A percentile compares a stretch with the other conserved stretches of the same genome.
phyloP scores from a whole-genome alignment of 2,888 invertebrate species.

The Clistopyga incitator region DNA sequence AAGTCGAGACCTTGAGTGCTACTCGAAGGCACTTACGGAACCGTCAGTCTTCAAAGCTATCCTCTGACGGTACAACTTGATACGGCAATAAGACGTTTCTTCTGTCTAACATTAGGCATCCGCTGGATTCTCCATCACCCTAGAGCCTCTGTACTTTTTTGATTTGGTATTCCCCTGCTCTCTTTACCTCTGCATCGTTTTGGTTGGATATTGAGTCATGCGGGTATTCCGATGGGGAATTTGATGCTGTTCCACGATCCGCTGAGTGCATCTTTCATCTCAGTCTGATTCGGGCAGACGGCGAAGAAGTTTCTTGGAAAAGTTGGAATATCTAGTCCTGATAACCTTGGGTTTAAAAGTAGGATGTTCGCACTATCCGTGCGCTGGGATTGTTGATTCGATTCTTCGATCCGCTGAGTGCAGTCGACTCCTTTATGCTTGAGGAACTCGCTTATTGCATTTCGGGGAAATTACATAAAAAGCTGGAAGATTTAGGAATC shows the following conservation, averaged over 20 bases:
- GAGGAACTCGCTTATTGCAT: background rate
- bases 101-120: slow-evolving; percentile 54
- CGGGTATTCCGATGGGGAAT: slow-evolving; percentile 13
- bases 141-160: background rate
- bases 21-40: slow-evolving; percentile 57
- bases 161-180: slow-evolving; percentile 4
- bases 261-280: slow-evolving; percentile 40
- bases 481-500: background rate
- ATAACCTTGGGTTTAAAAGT: background rate
- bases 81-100: slow-evolving; percentile 48
- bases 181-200: background rate
- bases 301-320: slow-evolving; percentile 2
- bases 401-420: background rate
- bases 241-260: slow-evolving; percentile 7
- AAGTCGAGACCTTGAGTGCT: slow-evolving; percentile 49
- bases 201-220: slow-evolving; percentile 14
- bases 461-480: slow-evolving; percentile 8
- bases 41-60: slow-evolving; percentile 56
- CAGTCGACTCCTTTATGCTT: background rate
- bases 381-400: background rate
- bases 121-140: slow-evolving; percentile 34
- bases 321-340: background rate
- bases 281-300: slow-evolving; percentile 10
- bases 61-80: slow-evolving; percentile 5
- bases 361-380: background rate